Percentiles rank a stretch among this genome's conserved stretches.
Conservation (phyloP, 2,888 invertebrate species). For the Drosophila nr. perissopoda region DNA sequence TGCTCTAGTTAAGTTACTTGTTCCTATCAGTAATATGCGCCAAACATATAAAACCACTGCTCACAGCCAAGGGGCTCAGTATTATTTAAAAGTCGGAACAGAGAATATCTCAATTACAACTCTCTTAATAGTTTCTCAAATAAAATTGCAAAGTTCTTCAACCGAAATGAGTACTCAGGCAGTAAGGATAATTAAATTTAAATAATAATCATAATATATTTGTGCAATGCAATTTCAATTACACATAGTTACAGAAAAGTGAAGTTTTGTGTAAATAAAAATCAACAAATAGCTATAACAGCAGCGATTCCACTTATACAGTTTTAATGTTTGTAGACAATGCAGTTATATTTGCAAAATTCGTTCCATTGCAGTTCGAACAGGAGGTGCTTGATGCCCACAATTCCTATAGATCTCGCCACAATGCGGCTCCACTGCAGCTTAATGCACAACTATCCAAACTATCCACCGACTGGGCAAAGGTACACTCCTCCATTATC, state of each 20-base stretch:
- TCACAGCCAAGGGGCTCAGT: conserved; percentile 27
- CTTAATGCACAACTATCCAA: conserved; percentile 88
- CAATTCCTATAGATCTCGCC: conserved; percentile 89
- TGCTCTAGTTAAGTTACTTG: conserved; percentile 23
- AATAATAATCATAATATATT: not conserved
- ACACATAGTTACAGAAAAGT: not conserved
- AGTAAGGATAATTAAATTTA: conserved; percentile 22
- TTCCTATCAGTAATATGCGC: conserved; percentile 45
- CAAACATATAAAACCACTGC: conserved; percentile 37
- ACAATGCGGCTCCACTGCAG: conserved; percentile 89
- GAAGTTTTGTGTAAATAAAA: not conserved
- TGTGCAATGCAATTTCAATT: not conserved
- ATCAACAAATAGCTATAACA: not conserved
- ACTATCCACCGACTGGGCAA: conserved; percentile 91
- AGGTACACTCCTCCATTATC: conserved; percentile 66
- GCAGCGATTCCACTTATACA: not conserved
- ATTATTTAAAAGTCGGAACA: conserved; percentile 23
- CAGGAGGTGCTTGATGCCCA: conserved; percentile 90
- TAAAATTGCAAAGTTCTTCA: not conserved
- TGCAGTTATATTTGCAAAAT: not conserved
- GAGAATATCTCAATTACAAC: not conserved
- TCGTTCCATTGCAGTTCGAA: conserved; percentile 86
- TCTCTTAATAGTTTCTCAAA: not conserved
- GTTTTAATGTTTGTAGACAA: not conserved
- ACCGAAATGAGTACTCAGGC: conserved; percentile 40